Evolutionary conservation across 1,140 invertebrate genomes (phyloP).

Genomic region (Archegozetes longisetosus): DNA sequence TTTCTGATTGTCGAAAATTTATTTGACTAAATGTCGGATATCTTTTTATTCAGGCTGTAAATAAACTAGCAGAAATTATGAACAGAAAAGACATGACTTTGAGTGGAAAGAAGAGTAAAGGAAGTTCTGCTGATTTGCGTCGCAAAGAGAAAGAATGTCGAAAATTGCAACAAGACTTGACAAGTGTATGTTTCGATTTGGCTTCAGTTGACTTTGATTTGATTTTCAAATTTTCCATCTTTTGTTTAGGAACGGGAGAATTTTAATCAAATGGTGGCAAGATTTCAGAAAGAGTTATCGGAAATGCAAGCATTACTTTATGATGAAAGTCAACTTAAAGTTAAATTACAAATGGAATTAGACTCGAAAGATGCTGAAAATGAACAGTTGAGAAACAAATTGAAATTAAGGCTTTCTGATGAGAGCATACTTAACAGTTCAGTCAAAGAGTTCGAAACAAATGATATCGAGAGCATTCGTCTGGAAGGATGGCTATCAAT

Average conservation of each 20-base stretch:
- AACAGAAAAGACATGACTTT: conserved; percentile 56
- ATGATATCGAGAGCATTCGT: conserved; percentile 37
- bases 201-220: neutral
- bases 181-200: conserved; percentile 37
- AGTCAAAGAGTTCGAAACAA: neutral
- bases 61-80: conserved; percentile 93
- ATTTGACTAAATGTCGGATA: neutral
- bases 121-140: conserved; percentile 49
- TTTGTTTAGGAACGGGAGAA: conserved; percentile 62
- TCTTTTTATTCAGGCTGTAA: conserved; percentile 47
- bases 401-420: neutral
- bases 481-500: conserved; percentile 91
- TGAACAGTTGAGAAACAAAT: conserved; percentile 47
- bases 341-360: conserved; percentile 79
- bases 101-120: conserved; percentile 36
- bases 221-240: neutral
- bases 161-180: conserved; percentile 87
- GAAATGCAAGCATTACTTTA: conserved; percentile 53
- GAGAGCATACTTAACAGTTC: conserved; percentile 6
- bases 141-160: conserved; percentile 91
- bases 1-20: neutral
- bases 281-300: conserved; percentile 67
- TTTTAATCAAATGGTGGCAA: conserved; percentile 64
- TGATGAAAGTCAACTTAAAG: conserved; percentile 48
- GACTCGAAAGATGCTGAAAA: conserved; percentile 93